phyloP scores from a whole-genome alignment of 2,797 vertebrate species.

The Notamacropus eugenii region DNA sequence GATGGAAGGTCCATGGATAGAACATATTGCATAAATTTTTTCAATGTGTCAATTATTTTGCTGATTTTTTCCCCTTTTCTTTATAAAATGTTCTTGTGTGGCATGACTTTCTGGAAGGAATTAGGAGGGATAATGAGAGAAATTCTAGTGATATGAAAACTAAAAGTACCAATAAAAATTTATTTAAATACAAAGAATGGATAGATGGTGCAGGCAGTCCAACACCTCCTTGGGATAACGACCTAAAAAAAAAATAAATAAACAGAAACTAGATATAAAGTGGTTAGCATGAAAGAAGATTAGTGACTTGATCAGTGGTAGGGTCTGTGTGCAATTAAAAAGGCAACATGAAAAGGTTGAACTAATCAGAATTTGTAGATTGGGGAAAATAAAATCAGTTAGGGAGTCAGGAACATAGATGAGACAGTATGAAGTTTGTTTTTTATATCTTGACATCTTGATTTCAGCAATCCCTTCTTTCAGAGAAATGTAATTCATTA shows the following conservation, averaged over 20 bases:
- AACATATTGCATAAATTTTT: neutral
- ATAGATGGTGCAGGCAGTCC: too few relatives aligned
- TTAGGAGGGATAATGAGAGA: neutral
- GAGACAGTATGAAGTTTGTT: neutral
- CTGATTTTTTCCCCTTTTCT: neutral
- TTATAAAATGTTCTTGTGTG: neutral
- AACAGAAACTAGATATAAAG: neutral
- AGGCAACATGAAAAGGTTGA: neutral
- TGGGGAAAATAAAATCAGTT: too few relatives aligned
- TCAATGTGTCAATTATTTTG: neutral
- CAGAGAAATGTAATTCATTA: slow-evolving; percentile 32
- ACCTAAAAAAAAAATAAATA: neutral
- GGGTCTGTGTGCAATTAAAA: neutral
- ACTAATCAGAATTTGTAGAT: neutral
- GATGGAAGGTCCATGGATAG: neutral
- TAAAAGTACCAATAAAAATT: neutral
- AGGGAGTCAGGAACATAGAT: neutral
- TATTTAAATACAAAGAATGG: neutral
- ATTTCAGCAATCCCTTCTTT: slow-evolving; percentile 27
- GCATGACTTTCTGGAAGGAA: neutral
- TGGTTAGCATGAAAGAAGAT: neutral
- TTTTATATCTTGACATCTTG: neutral
- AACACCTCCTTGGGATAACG: neutral
- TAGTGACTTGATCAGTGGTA: neutral
- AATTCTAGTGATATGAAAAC: neutral